These are phyloP conservation scores for Lindbergichthys nudifrons DNA, from an alignment of 2,797 vertebrate species.

Conservation along the genomic window DNA sequence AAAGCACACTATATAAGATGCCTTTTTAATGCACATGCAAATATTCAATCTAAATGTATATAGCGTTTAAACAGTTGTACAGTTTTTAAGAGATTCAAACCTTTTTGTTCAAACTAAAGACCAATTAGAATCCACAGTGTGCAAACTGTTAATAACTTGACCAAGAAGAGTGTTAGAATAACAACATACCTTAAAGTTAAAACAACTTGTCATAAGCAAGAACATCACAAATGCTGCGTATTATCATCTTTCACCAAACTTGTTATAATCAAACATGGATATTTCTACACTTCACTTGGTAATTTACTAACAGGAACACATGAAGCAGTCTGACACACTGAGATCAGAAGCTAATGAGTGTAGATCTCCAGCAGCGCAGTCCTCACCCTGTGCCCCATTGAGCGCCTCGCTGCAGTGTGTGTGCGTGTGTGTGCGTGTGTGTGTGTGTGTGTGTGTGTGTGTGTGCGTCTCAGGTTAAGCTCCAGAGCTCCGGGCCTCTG, in stretches of 20 bases:
- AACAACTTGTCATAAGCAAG: background rate
- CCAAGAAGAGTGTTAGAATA: background rate
- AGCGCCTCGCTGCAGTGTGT: background rate
- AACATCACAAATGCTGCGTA: background rate
- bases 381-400: conserved; percentile 34
- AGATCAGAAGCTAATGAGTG: conserved; percentile 32
- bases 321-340: conserved; percentile 14
- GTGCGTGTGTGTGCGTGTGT: no score
- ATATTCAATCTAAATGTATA: no score
- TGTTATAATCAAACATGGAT: background rate
- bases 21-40: background rate
- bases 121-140: background rate
- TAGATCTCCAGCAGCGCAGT: conserved; percentile 11
- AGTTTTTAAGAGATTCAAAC: background rate
- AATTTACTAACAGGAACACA: background rate
- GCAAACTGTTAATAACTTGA: background rate
- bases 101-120: background rate
- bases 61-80: no score
- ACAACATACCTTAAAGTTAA: background rate
- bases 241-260: background rate
- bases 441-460: no score
- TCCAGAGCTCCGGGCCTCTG: conserved; percentile 45
- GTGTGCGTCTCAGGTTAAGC: conserved; percentile 57
- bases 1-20: background rate
- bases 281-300: background rate